Conservation (phyloP, 1,140 invertebrate species). For the Papilio glaucus region DNA sequence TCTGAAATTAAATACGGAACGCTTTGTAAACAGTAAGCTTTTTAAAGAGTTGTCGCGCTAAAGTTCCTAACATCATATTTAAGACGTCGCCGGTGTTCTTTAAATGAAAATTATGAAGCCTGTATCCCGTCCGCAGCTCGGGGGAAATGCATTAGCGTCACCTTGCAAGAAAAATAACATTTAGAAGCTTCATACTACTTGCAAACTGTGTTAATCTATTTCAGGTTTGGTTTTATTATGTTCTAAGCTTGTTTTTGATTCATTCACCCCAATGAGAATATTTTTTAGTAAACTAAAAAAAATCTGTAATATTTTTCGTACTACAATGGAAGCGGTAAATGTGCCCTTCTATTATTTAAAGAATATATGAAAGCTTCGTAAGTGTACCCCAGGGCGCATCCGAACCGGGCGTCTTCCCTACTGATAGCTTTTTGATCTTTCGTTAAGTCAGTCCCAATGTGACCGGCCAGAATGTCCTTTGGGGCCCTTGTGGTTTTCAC, state of each 20-base stretch:
- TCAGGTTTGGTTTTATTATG: neutral
- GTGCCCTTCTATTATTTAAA: conserved; percentile 1
- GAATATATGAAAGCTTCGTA: neutral
- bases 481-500: neutral
- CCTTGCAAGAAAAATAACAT: neutral
- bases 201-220: neutral
- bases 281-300: no score
- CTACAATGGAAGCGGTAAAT: neutral
- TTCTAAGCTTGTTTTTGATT: neutral
- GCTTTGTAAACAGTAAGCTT: neutral
- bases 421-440: conserved; percentile 12
- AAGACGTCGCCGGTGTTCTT: neutral
- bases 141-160: neutral
- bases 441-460: conserved; percentile 13
- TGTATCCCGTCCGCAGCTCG: neutral
- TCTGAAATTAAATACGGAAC: neutral
- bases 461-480: neutral
- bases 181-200: neutral
- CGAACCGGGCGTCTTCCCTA: neutral
- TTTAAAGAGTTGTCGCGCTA: neutral
- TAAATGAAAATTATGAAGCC: conserved; percentile 1
- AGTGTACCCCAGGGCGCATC: conserved; percentile 3
- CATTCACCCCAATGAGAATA: no score
- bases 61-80: conserved; percentile 6
- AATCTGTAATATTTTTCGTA: no score